Evolutionary conservation across 35 echinoderm and acorn worm species (phyloP), one percentile per base, ranked within the genome.

Genomic region (Holothuria glaberrima): DNA sequence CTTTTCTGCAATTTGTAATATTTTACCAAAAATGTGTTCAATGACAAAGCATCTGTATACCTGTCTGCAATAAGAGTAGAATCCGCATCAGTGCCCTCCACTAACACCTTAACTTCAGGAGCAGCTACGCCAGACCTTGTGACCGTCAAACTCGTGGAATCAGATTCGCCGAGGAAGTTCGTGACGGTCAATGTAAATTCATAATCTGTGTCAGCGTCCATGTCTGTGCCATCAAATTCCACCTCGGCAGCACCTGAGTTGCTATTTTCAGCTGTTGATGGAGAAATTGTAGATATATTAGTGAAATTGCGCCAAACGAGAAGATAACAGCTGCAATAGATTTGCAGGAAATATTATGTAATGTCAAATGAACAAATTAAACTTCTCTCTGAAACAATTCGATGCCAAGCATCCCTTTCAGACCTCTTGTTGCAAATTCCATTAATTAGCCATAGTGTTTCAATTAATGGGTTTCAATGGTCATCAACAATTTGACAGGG

Each of bases 111-210:
- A 20, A 98, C 93, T 85, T 98, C 93, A 4, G 93, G 96, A 0
- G 90, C 90, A 6, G 88, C 86, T 2, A 92, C 76, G 18, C 84
- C 90, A 0, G 96, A 90, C 0, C 93, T 65, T 4, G 71, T 59
- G 3, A 98, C 90, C 17, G 80, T 79, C 24, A 94, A 61, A 6
- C 86, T 88, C 13, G 96, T 72, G 0, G 62, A 62, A 44, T 98
- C 86, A 0, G 57, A 78, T 29, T 88, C 80, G 18, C 96, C 93
- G 9, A 98, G 68, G 83, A 98, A 98, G 90, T 98, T 98, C 3
- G 92, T 92, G 5, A 94, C 93, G 18, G 64, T 88, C 18, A 98
- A 35, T 1, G 80, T 90, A 38, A 98, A 98, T 5, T 48, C 73
- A 31, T 98, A 98, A 6, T 73, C 90, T 12, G 71, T 92, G 56